phyloP scores from a whole-genome alignment of 2,797 vertebrate species.

The Falco peregrinus region DNA sequence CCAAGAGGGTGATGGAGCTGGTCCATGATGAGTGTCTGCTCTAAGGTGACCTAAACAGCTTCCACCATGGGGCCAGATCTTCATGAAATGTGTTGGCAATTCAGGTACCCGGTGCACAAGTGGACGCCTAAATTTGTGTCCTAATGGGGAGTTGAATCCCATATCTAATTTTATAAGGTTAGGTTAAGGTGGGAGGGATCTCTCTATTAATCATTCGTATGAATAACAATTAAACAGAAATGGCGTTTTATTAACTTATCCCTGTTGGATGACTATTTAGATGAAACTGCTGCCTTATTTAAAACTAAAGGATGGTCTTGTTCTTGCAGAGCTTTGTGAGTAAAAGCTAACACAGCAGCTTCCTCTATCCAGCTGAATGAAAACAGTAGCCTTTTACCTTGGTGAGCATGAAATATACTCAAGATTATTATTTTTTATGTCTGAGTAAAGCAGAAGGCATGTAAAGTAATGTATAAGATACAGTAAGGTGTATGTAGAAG shows the following conservation, averaged over 20 bases:
- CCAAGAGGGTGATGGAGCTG: background rate
- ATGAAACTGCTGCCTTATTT: background rate
- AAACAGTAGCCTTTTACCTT: background rate
- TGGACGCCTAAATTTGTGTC: background rate
- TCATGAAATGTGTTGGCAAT: background rate
- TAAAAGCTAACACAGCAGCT: background rate
- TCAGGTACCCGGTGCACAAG: background rate
- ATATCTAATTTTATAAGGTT: background rate
- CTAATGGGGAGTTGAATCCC: background rate
- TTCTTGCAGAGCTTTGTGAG: background rate
- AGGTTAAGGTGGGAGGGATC: background rate
- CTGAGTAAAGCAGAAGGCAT: background rate
- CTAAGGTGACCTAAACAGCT: background rate
- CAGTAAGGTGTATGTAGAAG: background rate
- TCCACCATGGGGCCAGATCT: background rate
- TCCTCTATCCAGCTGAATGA: background rate
- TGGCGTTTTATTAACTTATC: background rate
- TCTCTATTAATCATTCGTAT: background rate
- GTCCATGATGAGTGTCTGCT: background rate
- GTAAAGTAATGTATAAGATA: conserved; percentile 3
- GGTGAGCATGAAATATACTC: background rate
- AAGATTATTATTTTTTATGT: conserved; percentile 26
- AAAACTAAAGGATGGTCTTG: background rate
- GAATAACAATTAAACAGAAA: background rate
- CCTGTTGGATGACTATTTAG: background rate